These are phyloP conservation scores for Lathamus discolor DNA, from an alignment of 2,113 vertebrate species.

Conservation along the genomic window DNA sequence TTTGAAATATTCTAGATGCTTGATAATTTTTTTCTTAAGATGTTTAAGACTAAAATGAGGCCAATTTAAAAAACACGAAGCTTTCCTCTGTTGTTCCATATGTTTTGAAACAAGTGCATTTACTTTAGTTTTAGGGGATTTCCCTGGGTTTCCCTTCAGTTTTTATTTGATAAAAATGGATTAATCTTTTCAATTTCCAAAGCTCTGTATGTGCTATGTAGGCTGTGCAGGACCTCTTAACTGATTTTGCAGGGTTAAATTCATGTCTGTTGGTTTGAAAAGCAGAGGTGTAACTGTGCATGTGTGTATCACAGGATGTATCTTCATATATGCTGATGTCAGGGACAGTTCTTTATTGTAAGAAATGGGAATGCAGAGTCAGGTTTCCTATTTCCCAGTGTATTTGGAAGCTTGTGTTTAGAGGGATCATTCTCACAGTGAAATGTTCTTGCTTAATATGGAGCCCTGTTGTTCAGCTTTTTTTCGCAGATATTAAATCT, in stretches of 20 bases:
- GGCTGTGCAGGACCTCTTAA: neutral
- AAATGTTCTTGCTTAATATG: neutral
- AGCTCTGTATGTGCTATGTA: neutral
- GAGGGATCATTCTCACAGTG: neutral
- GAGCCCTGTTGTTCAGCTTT: neutral
- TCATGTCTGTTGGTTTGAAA: neutral
- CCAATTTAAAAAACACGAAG: neutral
- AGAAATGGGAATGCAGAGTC: neutral
- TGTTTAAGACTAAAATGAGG: neutral
- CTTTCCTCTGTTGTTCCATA: neutral
- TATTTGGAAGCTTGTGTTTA: neutral
- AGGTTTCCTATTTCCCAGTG: neutral
- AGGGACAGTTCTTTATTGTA: neutral
- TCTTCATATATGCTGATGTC: neutral
- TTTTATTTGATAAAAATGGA: neutral
- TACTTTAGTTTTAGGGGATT: neutral
- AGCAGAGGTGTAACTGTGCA: neutral
- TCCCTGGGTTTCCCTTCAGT: neutral
- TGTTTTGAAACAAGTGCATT: neutral
- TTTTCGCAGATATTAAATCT: neutral
- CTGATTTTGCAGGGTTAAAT: neutral
- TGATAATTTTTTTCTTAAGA: neutral
- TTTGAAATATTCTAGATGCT: neutral
- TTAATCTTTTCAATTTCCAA: neutral
- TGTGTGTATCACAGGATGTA: neutral